phyloP scores from a whole-genome alignment of 2,888 invertebrate species.

The Lasioglossum vierecki region DNA sequence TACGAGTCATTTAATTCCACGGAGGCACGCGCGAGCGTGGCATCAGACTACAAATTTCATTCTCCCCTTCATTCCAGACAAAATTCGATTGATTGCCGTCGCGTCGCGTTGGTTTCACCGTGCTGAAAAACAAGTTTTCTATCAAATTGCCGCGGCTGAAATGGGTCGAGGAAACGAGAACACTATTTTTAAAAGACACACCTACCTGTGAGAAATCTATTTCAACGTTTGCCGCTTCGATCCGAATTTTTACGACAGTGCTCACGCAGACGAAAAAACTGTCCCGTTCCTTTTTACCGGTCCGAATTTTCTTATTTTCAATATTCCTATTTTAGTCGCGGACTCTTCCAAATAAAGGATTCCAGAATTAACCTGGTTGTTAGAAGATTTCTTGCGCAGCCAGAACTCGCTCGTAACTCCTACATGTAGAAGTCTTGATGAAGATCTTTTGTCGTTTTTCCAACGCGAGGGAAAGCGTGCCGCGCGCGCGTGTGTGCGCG shows the following conservation, averaged over 20 bases:
- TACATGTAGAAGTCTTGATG: neutral
- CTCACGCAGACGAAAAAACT: neutral
- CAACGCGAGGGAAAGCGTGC: slow-evolving; percentile 31
- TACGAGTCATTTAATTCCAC: slow-evolving; percentile 14
- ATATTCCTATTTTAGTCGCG: neutral
- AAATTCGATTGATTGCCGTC: neutral
- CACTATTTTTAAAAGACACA: neutral
- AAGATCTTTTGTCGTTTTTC: neutral
- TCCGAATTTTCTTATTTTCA: neutral
- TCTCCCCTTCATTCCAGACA: neutral
- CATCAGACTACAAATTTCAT: neutral
- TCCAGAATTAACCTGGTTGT: neutral
- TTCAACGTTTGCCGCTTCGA: neutral
- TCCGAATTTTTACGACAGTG: neutral
- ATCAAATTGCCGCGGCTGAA: neutral
- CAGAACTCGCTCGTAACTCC: neutral
- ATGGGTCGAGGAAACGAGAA: neutral
- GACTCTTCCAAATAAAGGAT: neutral
- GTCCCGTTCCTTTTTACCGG: neutral
- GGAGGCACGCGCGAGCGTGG: slow-evolving; percentile 4
- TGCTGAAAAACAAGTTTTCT: neutral
- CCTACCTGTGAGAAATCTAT: neutral
- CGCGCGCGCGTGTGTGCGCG: neutral
- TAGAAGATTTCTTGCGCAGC: neutral
- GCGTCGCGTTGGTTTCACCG: neutral